phyloP scores from a whole-genome alignment of 2,888 invertebrate species.

The Rhagonycha fulva region DNA sequence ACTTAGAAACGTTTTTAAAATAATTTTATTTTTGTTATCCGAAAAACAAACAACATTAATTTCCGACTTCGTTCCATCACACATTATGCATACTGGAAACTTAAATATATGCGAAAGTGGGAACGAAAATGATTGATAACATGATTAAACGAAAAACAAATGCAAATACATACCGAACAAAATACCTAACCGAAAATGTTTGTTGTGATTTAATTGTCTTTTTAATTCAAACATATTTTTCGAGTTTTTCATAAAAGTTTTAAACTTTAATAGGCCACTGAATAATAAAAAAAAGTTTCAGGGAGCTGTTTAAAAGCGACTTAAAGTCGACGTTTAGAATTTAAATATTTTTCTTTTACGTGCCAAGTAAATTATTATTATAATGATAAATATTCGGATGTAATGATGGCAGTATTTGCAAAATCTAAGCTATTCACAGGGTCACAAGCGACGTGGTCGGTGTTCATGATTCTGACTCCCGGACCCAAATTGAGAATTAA shows the following conservation, averaged over 20 bases:
- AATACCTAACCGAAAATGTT: background rate
- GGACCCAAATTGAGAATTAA: conserved; percentile 39
- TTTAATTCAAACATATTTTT: background rate
- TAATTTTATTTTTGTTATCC: background rate
- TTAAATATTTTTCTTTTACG: background rate
- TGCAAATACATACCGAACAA: background rate
- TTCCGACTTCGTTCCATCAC: background rate
- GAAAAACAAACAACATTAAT: background rate
- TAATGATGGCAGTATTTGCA: conserved; percentile 8
- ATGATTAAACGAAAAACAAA: background rate
- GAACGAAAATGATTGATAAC: conserved; percentile 1
- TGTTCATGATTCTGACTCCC: conserved; percentile 26
- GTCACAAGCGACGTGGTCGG: conserved; percentile 21
- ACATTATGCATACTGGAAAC: background rate
- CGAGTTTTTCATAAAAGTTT: background rate
- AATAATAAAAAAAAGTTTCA: background rate
- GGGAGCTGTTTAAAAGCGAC: background rate
- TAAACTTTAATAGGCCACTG: background rate
- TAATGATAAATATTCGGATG: background rate
- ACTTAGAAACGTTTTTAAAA: background rate
- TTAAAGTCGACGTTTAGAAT: background rate
- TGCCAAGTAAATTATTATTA: background rate
- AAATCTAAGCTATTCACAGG: conserved; percentile 17
- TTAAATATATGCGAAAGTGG: background rate
- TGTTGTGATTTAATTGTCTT: background rate